These are phyloP conservation scores for Embiotoca jacksoni DNA, from an alignment of 2,113 vertebrate species.

Conservation along the genomic window DNA sequence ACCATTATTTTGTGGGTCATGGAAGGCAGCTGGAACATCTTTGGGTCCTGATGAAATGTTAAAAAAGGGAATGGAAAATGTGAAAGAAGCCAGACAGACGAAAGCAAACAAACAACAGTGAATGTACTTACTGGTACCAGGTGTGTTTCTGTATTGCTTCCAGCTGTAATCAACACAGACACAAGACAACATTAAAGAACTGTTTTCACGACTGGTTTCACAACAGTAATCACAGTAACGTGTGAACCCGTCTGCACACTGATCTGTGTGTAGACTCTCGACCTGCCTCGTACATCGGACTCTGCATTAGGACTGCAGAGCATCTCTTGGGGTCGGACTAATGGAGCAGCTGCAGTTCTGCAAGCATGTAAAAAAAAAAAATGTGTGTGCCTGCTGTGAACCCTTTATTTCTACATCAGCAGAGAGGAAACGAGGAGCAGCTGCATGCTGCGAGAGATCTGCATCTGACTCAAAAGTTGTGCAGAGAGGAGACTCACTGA, in stretches of 20 bases:
- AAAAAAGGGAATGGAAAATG: background rate
- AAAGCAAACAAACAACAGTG: background rate
- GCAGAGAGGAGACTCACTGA: slow-evolving; percentile 10
- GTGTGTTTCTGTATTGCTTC: slow-evolving; percentile 93
- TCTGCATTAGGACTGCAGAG: slow-evolving; percentile 18
- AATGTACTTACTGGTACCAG: slow-evolving; percentile 92
- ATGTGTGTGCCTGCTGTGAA: slow-evolving; percentile 21
- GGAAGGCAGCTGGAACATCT: background rate
- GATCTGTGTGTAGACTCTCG: no score
- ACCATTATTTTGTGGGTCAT: background rate
- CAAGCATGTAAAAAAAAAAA: slow-evolving; percentile 29
- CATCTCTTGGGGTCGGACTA: slow-evolving; percentile 38
- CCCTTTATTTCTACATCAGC: slow-evolving; percentile 8
- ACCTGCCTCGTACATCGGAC: background rate
- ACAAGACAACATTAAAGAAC: slow-evolving; percentile 26
- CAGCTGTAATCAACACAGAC: slow-evolving; percentile 79
- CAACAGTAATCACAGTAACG: no score
- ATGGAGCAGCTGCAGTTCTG: slow-evolving; percentile 58
- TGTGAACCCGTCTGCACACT: no score
- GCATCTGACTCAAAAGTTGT: slow-evolving; percentile 4
- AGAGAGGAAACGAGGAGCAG: slow-evolving; percentile 19
- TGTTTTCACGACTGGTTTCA: no score
- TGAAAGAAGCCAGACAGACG: background rate
- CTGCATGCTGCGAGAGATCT: background rate
- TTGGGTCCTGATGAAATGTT: background rate